Evolutionary conservation across 2,113 vertebrate genomes (phyloP).

Genomic region (Catharus bicknelli): DNA sequence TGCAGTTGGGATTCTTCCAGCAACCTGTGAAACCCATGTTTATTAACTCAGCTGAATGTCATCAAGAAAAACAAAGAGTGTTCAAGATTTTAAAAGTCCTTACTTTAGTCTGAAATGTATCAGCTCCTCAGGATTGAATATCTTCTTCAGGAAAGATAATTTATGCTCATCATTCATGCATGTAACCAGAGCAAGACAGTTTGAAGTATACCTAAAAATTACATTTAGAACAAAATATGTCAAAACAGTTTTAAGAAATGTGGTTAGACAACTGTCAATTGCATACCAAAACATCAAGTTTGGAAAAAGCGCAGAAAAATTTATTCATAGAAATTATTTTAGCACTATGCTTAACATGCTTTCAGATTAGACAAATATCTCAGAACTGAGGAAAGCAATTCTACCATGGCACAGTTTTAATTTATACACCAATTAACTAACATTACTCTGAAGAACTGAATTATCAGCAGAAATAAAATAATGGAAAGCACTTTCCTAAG

Average conservation of each 20-base stretch:
- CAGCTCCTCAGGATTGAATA: conserved; percentile 88
- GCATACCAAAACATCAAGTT: neutral
- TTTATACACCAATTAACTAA: neutral
- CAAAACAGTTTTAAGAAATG: neutral
- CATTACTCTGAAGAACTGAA: neutral
- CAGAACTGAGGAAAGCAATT: neutral
- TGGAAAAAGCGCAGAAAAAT: neutral
- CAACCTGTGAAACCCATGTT: conserved; percentile 70
- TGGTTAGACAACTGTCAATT: neutral
- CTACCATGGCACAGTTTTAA: neutral
- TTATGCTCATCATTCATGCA: conserved; percentile 96
- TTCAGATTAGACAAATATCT: neutral
- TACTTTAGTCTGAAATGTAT: conserved; percentile 93
- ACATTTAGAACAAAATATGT: neutral
- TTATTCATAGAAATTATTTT: neutral
- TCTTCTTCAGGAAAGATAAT: conserved; percentile 89
- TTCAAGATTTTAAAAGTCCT: conserved; percentile 6
- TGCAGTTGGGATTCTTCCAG: conserved; percentile 87
- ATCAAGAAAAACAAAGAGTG: neutral
- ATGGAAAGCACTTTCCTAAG: neutral
- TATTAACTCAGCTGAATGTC: neutral
- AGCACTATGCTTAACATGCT: neutral
- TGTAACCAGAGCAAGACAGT: conserved; percentile 91
- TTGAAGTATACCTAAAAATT: conserved; percentile 87
- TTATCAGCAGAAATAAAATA: neutral